phyloP scores from a whole-genome alignment of 2,888 invertebrate species.

The Tetheella fluctuosa region DNA sequence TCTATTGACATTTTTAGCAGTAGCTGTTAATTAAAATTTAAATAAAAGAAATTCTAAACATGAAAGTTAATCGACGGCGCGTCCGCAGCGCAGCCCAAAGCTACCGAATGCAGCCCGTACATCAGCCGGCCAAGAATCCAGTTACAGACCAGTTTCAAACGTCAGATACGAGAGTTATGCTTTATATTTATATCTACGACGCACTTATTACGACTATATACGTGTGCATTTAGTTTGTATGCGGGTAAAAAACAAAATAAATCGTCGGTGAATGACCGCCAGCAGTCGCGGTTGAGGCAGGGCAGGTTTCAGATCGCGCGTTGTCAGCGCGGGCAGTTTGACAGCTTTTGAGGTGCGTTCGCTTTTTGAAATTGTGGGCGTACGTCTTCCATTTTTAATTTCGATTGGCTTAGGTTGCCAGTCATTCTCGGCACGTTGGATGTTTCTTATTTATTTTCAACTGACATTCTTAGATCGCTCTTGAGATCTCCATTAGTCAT shows the following conservation, averaged over 20 bases:
- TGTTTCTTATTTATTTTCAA: slow-evolving; percentile 33
- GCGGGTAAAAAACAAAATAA: slow-evolving; percentile 81
- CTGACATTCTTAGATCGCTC: slow-evolving; percentile 30
- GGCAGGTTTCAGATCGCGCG: slow-evolving; percentile 60
- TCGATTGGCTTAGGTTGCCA: slow-evolving; percentile 64
- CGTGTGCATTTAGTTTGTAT: slow-evolving; percentile 72
- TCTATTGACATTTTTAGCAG: background rate
- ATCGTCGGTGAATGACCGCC: slow-evolving; percentile 73
- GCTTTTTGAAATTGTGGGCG: slow-evolving; percentile 77
- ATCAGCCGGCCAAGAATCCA: slow-evolving; percentile 54
- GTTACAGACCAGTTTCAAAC: slow-evolving; percentile 68
- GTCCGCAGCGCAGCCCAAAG: slow-evolving; percentile 47
- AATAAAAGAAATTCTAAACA: slow-evolving; percentile 45
- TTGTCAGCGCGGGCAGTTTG: slow-evolving; percentile 69
- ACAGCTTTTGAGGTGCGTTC: slow-evolving; percentile 81
- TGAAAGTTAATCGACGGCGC: slow-evolving; percentile 36
- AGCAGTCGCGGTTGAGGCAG: slow-evolving; percentile 69
- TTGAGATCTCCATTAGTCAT: slow-evolving; percentile 17
- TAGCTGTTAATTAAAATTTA: slow-evolving; percentile 30
- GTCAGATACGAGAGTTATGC: slow-evolving; percentile 69
- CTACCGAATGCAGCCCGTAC: slow-evolving; percentile 46
- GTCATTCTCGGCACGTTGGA: slow-evolving; percentile 32
- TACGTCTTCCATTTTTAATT: slow-evolving; percentile 53
- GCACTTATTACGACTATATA: slow-evolving; percentile 62
- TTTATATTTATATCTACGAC: slow-evolving; percentile 61